Percentiles rank a stretch among this genome's conserved stretches.
Conservation (phyloP, 2,797 vertebrate genomes). For the Micrastur ruficollis region DNA sequence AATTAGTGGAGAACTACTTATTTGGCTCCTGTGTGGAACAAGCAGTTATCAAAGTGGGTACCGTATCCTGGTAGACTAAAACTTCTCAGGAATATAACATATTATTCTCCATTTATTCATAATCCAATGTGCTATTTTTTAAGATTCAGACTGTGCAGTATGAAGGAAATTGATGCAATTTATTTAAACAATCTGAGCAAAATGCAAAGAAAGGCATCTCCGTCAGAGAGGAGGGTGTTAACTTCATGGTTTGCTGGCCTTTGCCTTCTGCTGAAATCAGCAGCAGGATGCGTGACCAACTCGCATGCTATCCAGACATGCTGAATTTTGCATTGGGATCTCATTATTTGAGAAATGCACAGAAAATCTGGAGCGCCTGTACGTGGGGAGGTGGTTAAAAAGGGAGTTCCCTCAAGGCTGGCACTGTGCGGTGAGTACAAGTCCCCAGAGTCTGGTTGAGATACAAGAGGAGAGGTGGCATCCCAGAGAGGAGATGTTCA, state of each 20-base stretch:
- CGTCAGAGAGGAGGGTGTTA: neutral
- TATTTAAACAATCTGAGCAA: neutral
- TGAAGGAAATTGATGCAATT: neutral
- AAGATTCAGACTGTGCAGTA: neutral
- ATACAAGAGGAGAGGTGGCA: neutral
- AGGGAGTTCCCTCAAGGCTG: neutral
- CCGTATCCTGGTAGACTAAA: neutral
- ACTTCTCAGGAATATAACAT: neutral
- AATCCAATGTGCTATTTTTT: neutral
- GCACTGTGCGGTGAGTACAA: neutral
- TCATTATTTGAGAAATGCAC: neutral
- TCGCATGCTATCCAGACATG: rapidly evolving
- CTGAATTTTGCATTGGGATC: neutral
- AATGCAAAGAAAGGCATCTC: neutral
- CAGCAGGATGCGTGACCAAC: neutral
- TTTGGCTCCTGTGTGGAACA: neutral
- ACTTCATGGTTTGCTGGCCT: neutral
- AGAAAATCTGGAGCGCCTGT: neutral
- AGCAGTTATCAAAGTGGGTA: neutral
- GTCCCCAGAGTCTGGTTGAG: neutral
- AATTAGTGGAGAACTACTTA: neutral
- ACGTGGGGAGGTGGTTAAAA: neutral
- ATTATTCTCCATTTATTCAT: neutral
- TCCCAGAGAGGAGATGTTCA: neutral
- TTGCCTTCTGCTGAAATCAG: neutral